These are phyloP conservation scores for Takifugu flavidus DNA, from an alignment of 2,113 vertebrate genomes.

Conservation along the genomic window DNA sequence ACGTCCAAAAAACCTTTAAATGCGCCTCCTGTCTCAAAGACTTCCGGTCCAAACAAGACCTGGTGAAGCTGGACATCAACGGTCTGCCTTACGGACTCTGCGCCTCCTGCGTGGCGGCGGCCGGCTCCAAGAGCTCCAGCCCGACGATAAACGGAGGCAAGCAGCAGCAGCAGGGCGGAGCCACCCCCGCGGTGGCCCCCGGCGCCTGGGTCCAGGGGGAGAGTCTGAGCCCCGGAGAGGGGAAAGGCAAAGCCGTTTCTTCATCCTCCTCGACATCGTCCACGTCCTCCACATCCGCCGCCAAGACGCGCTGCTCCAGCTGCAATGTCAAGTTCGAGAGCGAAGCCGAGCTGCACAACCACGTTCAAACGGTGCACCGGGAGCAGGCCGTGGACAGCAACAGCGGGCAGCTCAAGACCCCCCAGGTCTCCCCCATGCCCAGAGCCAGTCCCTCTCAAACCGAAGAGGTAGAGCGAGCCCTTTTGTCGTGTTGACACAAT, in stretches of 20 bases:
- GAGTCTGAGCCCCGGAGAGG: slow-evolving; percentile 83
- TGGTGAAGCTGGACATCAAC: slow-evolving; percentile 97
- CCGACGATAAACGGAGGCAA: slow-evolving; percentile 84
- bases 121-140: slow-evolving; percentile 89
- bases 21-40: slow-evolving; percentile 98
- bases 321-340: slow-evolving; percentile 99
- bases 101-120: slow-evolving; percentile 83
- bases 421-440: slow-evolving; percentile 95
- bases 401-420: slow-evolving; percentile 87
- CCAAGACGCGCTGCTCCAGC: slow-evolving; percentile 92
- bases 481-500: background rate
- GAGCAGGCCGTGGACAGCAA: slow-evolving; percentile 86
- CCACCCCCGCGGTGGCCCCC: slow-evolving; percentile 72
- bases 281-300: slow-evolving; percentile 63
- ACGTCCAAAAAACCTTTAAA: slow-evolving; percentile 88
- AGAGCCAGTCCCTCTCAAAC: slow-evolving; percentile 94
- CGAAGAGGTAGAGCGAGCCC: slow-evolving; percentile 84
- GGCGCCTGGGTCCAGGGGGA: slow-evolving; percentile 79
- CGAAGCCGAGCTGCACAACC: slow-evolving; percentile 92
- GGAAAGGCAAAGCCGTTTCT: slow-evolving; percentile 84
- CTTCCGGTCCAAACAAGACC: slow-evolving; percentile 92
- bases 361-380: slow-evolving; percentile 90
- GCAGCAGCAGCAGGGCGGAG: slow-evolving; percentile 61
- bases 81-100: slow-evolving; percentile 96
- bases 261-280: slow-evolving; percentile 75